Percentiles rank a stretch among this genome's conserved stretches.
Conservation (phyloP, 2,113 vertebrate species). For the Pogonocichla stellata region DNA sequence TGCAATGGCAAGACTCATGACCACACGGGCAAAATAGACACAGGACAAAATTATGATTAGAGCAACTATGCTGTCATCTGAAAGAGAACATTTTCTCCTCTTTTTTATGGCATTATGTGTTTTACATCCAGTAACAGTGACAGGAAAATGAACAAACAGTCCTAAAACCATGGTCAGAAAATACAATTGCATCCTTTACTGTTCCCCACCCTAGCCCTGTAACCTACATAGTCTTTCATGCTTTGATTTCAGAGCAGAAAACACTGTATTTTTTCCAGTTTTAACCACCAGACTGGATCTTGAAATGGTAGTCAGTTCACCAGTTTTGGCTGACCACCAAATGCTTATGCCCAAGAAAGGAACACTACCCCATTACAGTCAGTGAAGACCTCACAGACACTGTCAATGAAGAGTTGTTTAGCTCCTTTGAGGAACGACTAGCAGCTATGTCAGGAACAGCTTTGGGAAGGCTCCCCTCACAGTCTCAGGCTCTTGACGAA, state of each 20-base stretch:
- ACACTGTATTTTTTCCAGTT: not conserved
- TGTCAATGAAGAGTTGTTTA: not conserved
- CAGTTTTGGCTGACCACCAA: not conserved
- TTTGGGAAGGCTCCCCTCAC: not conserved
- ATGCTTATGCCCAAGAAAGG: not conserved
- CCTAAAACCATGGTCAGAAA: not conserved
- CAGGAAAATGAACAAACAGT: not conserved
- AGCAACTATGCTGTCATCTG: not conserved
- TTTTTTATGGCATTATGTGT: not conserved
- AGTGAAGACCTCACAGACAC: not conserved
- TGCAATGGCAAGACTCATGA: not conserved
- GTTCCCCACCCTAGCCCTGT: not conserved
- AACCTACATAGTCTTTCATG: not conserved
- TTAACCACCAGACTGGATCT: not conserved
- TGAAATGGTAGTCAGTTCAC: not conserved
- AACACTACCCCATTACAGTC: fast-evolving
- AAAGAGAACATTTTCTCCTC: not conserved
- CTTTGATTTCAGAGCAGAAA: not conserved
- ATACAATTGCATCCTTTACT: not conserved
- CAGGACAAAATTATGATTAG: not conserved
- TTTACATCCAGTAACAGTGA: not conserved
- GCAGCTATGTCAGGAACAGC: not conserved
- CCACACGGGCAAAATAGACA: not conserved
- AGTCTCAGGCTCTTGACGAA: not conserved
- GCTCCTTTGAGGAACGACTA: not conserved